phyloP scores from a whole-genome alignment of 1,140 invertebrate genomes.

The Anoplolepis gracilipes region DNA sequence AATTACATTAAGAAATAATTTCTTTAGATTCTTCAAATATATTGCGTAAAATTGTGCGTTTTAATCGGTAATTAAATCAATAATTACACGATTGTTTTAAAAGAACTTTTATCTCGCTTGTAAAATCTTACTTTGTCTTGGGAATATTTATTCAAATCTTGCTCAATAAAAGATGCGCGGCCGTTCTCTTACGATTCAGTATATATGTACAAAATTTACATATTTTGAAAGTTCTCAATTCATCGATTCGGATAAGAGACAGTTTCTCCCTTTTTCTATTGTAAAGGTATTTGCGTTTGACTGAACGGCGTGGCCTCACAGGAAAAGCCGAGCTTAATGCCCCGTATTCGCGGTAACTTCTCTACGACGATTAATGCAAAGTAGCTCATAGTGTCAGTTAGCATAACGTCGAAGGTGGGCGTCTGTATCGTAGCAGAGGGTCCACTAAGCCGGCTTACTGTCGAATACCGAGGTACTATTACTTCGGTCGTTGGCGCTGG shows the following conservation, averaged over 20 bases:
- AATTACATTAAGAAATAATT: too few species aligned
- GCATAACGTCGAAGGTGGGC: constrained; percentile 64
- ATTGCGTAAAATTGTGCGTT: not conserved
- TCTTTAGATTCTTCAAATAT: not conserved
- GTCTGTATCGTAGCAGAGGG: constrained; percentile 56
- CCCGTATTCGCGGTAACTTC: constrained; percentile 55
- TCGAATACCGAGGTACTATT: constrained; percentile 61
- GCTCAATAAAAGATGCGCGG: too few species aligned
- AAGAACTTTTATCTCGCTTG: not conserved
- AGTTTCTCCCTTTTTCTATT: not conserved
- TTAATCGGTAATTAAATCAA: not conserved
- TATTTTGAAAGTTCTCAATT: not conserved
- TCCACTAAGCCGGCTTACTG: constrained; percentile 70
- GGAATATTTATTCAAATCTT: too few species aligned
- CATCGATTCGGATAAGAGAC: not conserved
- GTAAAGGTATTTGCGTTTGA: constrained; percentile 31
- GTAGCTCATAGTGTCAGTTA: constrained; percentile 71
- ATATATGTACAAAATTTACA: not conserved
- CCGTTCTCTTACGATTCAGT: not conserved
- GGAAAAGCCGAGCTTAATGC: constrained; percentile 50
- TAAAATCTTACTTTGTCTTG: not conserved
- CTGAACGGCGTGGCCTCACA: constrained; percentile 34
- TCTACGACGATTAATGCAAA: constrained; percentile 73
- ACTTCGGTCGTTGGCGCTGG: constrained; percentile 34
- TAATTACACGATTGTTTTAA: not conserved